A percentile compares a stretch with the other conserved stretches of the same genome.
phyloP scores from a whole-genome alignment of 1,140 invertebrate species.

The Polyergus mexicanus region DNA sequence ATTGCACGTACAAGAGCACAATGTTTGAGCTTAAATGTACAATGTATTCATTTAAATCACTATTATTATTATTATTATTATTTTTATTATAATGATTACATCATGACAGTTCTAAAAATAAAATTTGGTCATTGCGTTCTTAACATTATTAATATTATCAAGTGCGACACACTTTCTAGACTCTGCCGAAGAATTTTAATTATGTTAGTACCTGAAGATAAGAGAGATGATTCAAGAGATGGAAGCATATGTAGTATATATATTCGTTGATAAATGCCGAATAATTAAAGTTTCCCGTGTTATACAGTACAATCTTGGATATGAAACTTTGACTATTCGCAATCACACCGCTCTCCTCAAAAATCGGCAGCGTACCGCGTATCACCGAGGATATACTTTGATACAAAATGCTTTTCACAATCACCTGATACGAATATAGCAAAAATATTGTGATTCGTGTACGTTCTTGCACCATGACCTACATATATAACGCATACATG shows the following conservation, averaged over 20 bases:
- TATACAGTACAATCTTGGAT: background rate
- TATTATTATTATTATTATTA: constrained; percentile 54
- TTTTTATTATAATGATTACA: constrained; percentile 35
- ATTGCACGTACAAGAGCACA: constrained; percentile 52
- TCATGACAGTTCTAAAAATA: constrained; percentile 50
- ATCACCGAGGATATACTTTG: constrained; percentile 24
- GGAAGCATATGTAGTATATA: background rate
- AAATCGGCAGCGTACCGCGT: background rate
- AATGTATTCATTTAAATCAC: constrained; percentile 17
- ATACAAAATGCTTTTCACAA: constrained; percentile 26
- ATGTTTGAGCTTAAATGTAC: constrained; percentile 37
- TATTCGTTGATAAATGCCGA: background rate
- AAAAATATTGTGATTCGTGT: constrained; percentile 53
- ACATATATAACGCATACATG: background rate
- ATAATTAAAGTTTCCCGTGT: background rate
- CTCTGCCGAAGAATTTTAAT: constrained; percentile 58
- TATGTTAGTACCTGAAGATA: constrained; percentile 52
- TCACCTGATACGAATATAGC: constrained; percentile 28
- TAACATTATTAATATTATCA: constrained; percentile 71
- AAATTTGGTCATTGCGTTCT: constrained; percentile 75
- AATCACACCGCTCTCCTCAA: background rate
- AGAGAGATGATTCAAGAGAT: background rate
- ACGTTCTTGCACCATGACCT: constrained; percentile 14
- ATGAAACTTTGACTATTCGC: background rate
- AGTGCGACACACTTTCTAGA: constrained; percentile 56